phyloP scores from a whole-genome alignment of 2,797 vertebrate genomes.

The Rhinogobio ventralis region DNA sequence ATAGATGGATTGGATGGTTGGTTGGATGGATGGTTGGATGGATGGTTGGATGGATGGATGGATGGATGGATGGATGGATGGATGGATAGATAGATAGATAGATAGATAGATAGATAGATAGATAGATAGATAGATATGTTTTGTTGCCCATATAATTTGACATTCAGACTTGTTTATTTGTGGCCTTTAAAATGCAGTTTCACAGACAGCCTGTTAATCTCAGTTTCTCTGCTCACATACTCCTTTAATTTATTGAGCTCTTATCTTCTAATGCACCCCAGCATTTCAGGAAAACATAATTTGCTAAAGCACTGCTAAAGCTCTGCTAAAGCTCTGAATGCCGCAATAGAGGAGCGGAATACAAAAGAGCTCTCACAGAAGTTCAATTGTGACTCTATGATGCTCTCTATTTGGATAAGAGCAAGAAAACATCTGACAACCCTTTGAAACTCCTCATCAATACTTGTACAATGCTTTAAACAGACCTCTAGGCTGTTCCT shows the following conservation, averaged over 20 bases:
- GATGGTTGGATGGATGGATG: background rate
- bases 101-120: no score
- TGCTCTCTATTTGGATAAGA: constrained; percentile 22
- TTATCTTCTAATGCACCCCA: constrained; percentile 65
- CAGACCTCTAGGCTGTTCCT: constrained; percentile 7
- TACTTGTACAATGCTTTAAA: background rate
- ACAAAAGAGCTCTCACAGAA: background rate
- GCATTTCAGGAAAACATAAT: constrained; percentile 37
- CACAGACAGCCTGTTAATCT: constrained; percentile 49
- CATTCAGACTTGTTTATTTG: constrained; percentile 63
- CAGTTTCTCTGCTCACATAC: constrained; percentile 48
- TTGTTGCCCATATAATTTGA: constrained; percentile 40
- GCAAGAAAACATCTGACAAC: background rate
- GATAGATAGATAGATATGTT: no score
- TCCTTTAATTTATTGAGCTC: constrained; percentile 56
- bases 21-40: background rate
- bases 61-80: background rate
- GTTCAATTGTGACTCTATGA: background rate
- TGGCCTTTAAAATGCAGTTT: constrained; percentile 48
- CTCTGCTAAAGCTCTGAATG: constrained; percentile 9
- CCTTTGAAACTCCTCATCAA: background rate
- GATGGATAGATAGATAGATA: background rate
- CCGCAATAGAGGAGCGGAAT: background rate
- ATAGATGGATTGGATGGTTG: background rate
- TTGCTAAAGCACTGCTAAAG: constrained; percentile 7